Evolutionary conservation across 35 echinoderm and acorn worm genomes (phyloP).

Genomic region (Patiria miniata): DNA sequence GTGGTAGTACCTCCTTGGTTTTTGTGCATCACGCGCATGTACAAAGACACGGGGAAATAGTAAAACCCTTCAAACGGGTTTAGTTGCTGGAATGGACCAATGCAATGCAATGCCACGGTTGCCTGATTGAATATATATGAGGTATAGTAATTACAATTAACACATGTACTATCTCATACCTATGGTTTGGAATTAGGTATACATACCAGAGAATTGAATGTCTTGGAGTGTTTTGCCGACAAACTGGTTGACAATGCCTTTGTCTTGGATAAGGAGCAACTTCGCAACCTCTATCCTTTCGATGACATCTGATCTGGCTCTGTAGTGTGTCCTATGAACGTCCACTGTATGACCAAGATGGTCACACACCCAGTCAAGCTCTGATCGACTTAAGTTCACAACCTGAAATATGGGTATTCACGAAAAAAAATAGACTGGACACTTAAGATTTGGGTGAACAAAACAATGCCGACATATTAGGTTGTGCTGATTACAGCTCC

Average conservation of each 20-base stretch:
- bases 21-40: too few relatives aligned
- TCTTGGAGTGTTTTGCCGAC: slow-evolving; percentile 41
- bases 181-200: not conserved
- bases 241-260: slow-evolving; percentile 14
- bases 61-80: too few relatives aligned
- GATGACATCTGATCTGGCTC: slow-evolving; percentile 37
- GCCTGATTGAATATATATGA: too few relatives aligned
- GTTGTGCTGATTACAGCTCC: too few relatives aligned
- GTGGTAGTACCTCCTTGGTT: too few relatives aligned
- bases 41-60: too few relatives aligned
- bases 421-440: too few relatives aligned
- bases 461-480: too few relatives aligned
- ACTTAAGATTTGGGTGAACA: too few relatives aligned
- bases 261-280: slow-evolving; percentile 29
- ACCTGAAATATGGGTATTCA: not conserved
- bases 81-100: too few relatives aligned
- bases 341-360: slow-evolving; percentile 42
- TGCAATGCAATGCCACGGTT: too few relatives aligned
- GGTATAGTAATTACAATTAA: not conserved
- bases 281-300: slow-evolving; percentile 36
- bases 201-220: slow-evolving; percentile 44
- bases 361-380: slow-evolving; percentile 32
- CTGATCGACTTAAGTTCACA: slow-evolving; percentile 10
- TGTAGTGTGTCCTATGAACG: slow-evolving; percentile 31
- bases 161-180: not conserved